These are phyloP conservation scores for Malurus alboscapulatus DNA, from an alignment of 2,113 vertebrate genomes.

Conservation along the genomic window DNA sequence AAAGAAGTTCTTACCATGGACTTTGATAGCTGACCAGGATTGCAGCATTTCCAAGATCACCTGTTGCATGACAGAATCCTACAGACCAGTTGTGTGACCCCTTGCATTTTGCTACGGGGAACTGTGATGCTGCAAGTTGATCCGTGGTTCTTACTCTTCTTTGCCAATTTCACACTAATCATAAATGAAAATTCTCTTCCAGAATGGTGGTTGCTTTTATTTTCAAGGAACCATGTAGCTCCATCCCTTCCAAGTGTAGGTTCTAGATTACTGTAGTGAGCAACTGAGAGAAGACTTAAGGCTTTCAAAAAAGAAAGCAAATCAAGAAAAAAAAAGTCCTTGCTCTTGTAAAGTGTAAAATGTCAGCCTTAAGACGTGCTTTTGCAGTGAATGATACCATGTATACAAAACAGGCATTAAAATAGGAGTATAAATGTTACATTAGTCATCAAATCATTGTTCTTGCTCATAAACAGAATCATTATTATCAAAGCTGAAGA, in stretches of 20 bases:
- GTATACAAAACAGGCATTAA: background rate
- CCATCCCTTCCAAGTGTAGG: background rate
- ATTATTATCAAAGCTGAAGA: constrained; percentile 1
- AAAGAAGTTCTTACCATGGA: background rate
- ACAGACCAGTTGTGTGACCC: background rate
- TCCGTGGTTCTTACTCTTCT: background rate
- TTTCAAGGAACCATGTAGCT: background rate
- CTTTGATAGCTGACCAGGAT: background rate
- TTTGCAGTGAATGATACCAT: background rate
- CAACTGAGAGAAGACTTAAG: background rate
- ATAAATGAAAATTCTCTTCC: background rate
- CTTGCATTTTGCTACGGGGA: background rate
- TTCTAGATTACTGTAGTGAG: background rate
- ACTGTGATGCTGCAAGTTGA: background rate
- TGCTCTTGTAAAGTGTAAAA: background rate
- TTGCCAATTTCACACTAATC: background rate
- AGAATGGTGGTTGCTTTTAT: background rate
- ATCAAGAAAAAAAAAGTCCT: background rate
- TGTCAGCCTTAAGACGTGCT: background rate
- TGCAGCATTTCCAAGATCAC: background rate
- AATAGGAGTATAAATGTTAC: constrained; percentile 5
- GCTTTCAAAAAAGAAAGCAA: background rate
- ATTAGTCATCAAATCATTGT: constrained; percentile 13
- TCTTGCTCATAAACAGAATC: constrained; percentile 29
- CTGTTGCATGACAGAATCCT: background rate